Conservation (phyloP, 2,888 invertebrate genomes). For the Cephus nigrinus region DNA sequence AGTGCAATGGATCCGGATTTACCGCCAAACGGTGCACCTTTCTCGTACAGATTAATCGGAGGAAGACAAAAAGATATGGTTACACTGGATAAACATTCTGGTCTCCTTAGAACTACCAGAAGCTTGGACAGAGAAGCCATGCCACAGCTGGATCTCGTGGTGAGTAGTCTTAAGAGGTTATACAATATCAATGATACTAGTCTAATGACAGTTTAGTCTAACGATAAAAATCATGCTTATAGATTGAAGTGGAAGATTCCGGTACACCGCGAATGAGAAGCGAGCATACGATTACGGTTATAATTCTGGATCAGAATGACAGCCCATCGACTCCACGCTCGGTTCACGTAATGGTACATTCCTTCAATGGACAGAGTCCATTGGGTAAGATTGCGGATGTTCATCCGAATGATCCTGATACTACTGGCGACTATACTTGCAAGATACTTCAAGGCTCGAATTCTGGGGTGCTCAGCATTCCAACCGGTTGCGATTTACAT, state of each 20-base stretch:
- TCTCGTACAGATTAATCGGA: conserved; percentile 82
- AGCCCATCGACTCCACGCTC: conserved; percentile 87
- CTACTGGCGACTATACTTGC: conserved; percentile 90
- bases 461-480: conserved; percentile 76
- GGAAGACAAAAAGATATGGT: conserved; percentile 83
- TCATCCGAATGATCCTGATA: conserved; percentile 91
- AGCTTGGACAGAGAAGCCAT: conserved; percentile 86
- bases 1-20: conserved; percentile 89
- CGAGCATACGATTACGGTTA: conserved; percentile 80
- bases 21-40: conserved; percentile 92
- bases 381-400: conserved; percentile 90
- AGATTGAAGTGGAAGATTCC: conserved; percentile 88
- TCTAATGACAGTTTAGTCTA: conserved; percentile 3
- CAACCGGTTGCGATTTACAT: conserved; percentile 82
- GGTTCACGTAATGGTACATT: conserved; percentile 82
- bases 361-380: conserved; percentile 81
- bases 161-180: conserved; percentile 38
- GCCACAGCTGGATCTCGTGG: conserved; percentile 78
- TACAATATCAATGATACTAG: background rate
- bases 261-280: conserved; percentile 86
- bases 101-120: conserved; percentile 81
- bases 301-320: conserved; percentile 89
- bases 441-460: conserved; percentile 77
- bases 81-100: conserved; percentile 82
- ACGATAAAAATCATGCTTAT: conserved; percentile 18